Base-by-base conservation (phyloP, 2,113 vertebrate species). In the Salvelinus fontinalis region DNA sequence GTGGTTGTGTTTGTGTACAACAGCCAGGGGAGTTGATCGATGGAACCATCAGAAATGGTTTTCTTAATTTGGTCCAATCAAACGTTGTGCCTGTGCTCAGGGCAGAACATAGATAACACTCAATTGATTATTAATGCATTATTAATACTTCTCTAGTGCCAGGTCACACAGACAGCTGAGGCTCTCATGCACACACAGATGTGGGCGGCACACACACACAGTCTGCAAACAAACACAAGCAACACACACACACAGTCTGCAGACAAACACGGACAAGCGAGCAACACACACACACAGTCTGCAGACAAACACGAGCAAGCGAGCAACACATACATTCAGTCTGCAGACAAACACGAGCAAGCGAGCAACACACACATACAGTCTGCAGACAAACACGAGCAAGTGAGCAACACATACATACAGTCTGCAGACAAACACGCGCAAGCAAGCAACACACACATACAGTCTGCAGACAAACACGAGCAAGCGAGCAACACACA, bases 71-170 rank as follows among this genome's bases (percentile, higher is more conserved):
- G 73, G 74, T 86, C 84, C 81, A 87, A 82, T 75, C 44, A 75
- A 87, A 86, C 81, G 79, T 59, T 82, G 71, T 74, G 78, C 73
- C 71, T 76, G 77, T 81, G 83, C 82, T 83, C 87, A 62, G 34
- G 81, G 84, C 71, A 85, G 78, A 85, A 89, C 79, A 80, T 74
- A 85, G 84, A 92, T 89, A 90, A 84, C 81, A 82, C 82, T 83
- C 82, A 88, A 92, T 92, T 91, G 89, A 91, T 91, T 92, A 92
- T 85, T 86, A 91, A 92, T 93, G 86, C 85, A 90, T 90, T 92
- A 89, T 90, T 89, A 91, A 90, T 91, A 82, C 71, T 82, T 68
- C 79, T 60, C 65, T 70, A 81, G 81, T 85, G 80, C 75, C 86
- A 81, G 88, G 85, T 89, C 83, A 85, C 67, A 83, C 59, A 85